Evolutionary conservation across 2,888 invertebrate genomes (phyloP).

Genomic region (Heterodera filipjevi): DNA sequence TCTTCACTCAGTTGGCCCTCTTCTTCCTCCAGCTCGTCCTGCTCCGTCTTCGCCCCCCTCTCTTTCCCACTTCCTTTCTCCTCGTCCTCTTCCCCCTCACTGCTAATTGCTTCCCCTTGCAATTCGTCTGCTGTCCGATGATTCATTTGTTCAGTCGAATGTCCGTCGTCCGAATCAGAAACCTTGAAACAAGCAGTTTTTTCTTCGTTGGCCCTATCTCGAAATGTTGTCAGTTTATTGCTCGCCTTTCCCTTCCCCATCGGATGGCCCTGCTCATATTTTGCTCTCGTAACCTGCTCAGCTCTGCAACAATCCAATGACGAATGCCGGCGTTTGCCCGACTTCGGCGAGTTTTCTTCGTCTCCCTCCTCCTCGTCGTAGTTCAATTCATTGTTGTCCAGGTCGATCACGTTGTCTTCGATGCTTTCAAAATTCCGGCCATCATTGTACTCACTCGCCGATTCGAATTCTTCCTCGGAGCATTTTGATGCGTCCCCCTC

Average conservation of each 20-base stretch:
- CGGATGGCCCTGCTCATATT: too few species aligned
- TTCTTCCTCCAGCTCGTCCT: background rate
- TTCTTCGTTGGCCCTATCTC: too few species aligned
- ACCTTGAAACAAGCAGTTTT: background rate
- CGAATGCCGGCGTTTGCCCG: background rate
- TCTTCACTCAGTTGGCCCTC: background rate
- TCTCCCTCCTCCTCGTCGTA: constrained; percentile 22
- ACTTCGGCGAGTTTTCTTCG: background rate
- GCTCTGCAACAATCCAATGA: background rate
- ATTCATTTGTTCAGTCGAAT: background rate
- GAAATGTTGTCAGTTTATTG: too few species aligned
- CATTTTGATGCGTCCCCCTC: background rate
- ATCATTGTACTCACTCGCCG: background rate
- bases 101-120: constrained; percentile 15
- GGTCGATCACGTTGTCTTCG: constrained; percentile 21
- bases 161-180: background rate
- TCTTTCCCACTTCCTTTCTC: background rate
- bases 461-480: background rate
- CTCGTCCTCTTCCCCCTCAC: constrained; percentile 17
- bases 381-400: constrained; percentile 28
- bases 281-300: background rate
- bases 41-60: background rate
- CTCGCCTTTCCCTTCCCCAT: too few species aligned
- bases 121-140: constrained; percentile 1
- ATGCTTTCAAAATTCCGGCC: background rate